Base-by-base conservation (phyloP, 2,797 vertebrate species). In the Masticophis lateralis region DNA sequence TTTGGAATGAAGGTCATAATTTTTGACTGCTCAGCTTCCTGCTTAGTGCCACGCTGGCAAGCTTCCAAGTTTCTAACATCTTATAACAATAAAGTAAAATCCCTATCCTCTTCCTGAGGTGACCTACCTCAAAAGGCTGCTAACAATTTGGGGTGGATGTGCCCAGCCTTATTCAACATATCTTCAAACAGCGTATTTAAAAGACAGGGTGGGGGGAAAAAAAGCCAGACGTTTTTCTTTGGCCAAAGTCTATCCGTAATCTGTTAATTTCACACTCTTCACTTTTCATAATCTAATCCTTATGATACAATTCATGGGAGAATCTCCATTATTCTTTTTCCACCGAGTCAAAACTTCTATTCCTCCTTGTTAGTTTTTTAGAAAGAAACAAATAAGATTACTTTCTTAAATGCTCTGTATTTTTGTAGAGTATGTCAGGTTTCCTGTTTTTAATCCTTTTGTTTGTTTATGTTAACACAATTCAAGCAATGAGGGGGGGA, bases 311-410 rank as follows among this genome's bases (percentile, higher is more conserved):
- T 63, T 95, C 92, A 89, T 94, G 43, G 2, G 59, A 94, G 86
- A 18, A 94, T 87, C 93, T 11, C 2, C 32, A 92, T 59, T 92
- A 88, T 92, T 94, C 57, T 92, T 95, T 92, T 83, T 87, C 12
- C 1, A 1, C 18, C 10, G 16, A 74, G 43, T 22, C 74, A 79
- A 51, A 27, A 27, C 37, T 25, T 28, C 27, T 51, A 51, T 59
- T 59, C 53, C 43, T 92, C 74, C 37, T 92, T 79, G 27, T 57
- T 59, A 59, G 37, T 18, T 32, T 13, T 25, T 89, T 83, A 27
- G 4, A n/a, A 74, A 51, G 47, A 92, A n/a, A 9, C n/a, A 92
- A n/a, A 61, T 27, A 69, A 57, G 47, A 69, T 88, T 1, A 83
- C 63, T 91, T 43, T 93, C 20, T 90, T 2, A 91, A 91, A 56